A percentile compares a stretch with the other conserved stretches of the same genome.
Conservation (phyloP, 2,113 vertebrate genomes). For the Poicephalus meyeri region DNA sequence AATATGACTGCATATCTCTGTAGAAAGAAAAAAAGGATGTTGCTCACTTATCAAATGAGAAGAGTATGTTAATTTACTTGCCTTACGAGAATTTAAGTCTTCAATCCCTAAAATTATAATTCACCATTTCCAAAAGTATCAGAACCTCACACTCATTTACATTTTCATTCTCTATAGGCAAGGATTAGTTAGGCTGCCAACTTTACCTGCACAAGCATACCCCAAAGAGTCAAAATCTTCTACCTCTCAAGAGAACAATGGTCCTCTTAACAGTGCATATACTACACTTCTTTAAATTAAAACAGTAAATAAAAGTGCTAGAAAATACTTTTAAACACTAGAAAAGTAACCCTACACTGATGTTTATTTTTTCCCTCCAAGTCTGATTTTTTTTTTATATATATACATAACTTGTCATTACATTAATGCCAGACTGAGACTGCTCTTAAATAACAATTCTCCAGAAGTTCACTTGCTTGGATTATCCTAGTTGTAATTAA, state of each 20-base stretch:
- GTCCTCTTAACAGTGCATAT: neutral
- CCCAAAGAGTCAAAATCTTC: neutral
- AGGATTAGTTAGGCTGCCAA: neutral
- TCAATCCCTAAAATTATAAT: neutral
- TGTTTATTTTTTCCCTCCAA: neutral
- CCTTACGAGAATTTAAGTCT: neutral
- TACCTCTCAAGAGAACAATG: neutral
- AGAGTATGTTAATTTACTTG: neutral
- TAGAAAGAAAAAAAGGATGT: constrained; percentile 2
- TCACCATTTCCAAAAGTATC: neutral
- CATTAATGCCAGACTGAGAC: neutral
- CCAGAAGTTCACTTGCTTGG: neutral
- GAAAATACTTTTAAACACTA: neutral
- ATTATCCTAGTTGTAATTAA: neutral
- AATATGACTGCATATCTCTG: constrained; percentile 98
- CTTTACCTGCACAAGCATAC: neutral
- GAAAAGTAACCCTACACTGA: neutral
- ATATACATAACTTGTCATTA: neutral
- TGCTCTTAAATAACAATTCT: neutral
- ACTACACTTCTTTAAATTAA: neutral
- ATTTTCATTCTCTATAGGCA: neutral
- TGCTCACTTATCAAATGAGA: neutral
- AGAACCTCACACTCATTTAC: neutral
- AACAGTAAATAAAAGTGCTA: neutral
- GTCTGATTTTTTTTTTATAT: neutral